Evolutionary conservation across 2,888 invertebrate genomes (phyloP), one percentile per base, ranked within the genome.

Genomic region (Hydroisotoma schaefferi): DNA sequence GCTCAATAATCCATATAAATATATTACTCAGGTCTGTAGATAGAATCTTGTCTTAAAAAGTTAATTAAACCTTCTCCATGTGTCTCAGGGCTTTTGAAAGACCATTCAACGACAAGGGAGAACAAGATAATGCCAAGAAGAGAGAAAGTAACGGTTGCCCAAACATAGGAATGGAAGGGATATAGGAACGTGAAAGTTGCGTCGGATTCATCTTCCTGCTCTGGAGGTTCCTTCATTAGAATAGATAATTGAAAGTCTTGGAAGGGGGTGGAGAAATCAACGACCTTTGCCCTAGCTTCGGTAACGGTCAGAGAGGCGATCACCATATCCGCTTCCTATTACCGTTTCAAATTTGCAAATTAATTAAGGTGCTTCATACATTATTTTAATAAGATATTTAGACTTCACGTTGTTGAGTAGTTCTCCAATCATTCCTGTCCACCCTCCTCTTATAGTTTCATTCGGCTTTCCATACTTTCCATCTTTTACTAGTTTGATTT

Each of bases 121-220:
- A 98, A 94, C 69, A 98, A 92, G 78, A 95, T 95, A 49, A 95
- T 94, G 37, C 93, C 94, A 68, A 94, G 87, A 79, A 94, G 94
- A 68, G 94, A 93, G 78, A 95, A 81, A 49, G 83, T 77, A 51
- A 88, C 85, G 77, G 87, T 88, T 57, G 90, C 78, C 92, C 92
- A 93, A 68, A 92, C 90, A 75, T 90, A 87, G 67, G 87, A 81
- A 1, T 89, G 88, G 72, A 92, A 78, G 0, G 92, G 92, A 74
- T 88, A 87, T 83, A 92, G 86, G 78, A 92, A 93, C 27, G 88
- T 87, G 80, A 98, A 98, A 26, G 97, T 59, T n/a, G 62, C 65
- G 55, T 69, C 69, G 18, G 60, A 60, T 38, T 66, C 66, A 37
- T 63, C 62, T 48, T 63, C 64, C n/a, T 64, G 66, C 22, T 62